These are phyloP conservation scores for Eulemur albifrons DNA, from an alignment of 2,797 vertebrate species.

Conservation along the genomic window DNA sequence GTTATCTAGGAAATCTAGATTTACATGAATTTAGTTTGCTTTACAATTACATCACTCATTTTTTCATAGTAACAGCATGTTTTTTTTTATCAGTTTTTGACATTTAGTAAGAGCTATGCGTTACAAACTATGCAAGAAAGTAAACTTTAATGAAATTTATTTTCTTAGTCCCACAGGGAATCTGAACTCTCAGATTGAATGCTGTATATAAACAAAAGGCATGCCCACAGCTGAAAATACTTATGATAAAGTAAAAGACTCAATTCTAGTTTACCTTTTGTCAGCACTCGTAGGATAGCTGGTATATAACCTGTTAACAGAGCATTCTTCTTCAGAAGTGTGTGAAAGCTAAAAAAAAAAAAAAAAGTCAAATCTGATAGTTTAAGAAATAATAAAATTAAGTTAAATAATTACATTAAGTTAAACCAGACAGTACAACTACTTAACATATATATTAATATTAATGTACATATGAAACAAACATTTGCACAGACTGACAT, in stretches of 20 bases:
- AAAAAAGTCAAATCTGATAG: not conserved
- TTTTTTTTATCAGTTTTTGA: conserved; percentile 68
- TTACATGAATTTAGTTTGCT: conserved; percentile 55
- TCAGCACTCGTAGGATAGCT: conserved; percentile 30
- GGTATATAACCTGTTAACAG: conserved; percentile 49
- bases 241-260: conserved; percentile 41
- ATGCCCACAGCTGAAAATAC: conserved; percentile 59
- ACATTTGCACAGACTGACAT: not conserved
- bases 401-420: conserved; percentile 53
- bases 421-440: not conserved
- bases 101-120: conserved; percentile 60
- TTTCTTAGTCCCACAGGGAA: conserved; percentile 77
- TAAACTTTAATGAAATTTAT: conserved; percentile 70
- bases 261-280: conserved; percentile 34
- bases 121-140: conserved; percentile 63
- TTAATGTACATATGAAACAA: conserved; percentile 2
- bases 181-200: conserved; percentile 66
- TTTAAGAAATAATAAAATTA: conserved; percentile 54
- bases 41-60: conserved; percentile 42
- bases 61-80: conserved; percentile 63
- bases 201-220: conserved; percentile 53
- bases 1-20: not conserved
- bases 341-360: not conserved
- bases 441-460: not conserved
- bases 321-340: conserved; percentile 15